Evolutionary conservation across 2,113 vertebrate species (phyloP).

Genomic region (Odocoileus virginianus): DNA sequence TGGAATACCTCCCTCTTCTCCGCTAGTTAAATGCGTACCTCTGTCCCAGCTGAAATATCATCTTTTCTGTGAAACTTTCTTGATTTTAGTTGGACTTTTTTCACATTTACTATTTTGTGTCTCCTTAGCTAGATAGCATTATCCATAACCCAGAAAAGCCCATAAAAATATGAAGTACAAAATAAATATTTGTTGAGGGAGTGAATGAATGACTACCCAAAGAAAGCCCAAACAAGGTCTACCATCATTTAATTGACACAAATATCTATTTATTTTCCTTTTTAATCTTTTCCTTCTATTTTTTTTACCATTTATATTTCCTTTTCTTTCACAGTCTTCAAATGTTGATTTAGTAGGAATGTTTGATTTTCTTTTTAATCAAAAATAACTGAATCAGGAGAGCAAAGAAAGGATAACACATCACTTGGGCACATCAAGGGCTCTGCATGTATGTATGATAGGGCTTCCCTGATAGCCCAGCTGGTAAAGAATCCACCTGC

Average conservation of each 20-base stretch:
- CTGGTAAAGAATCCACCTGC: background rate
- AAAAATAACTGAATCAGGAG: constrained; percentile 8
- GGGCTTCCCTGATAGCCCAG: background rate
- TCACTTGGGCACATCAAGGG: background rate
- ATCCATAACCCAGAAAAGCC: background rate
- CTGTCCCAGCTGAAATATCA: background rate
- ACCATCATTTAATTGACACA: background rate
- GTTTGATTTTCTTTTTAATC: background rate
- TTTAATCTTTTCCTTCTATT: background rate
- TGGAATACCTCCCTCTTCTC: background rate
- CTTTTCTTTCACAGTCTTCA: background rate
- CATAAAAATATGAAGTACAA: background rate
- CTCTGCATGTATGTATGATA: background rate
- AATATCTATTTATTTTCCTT: background rate
- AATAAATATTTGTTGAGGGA: background rate
- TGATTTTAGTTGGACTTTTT: background rate
- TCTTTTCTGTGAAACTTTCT: background rate
- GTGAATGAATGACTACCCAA: background rate
- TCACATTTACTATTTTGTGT: background rate
- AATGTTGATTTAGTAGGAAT: background rate
- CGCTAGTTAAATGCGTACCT: background rate
- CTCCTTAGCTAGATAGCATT: background rate
- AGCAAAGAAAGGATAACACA: background rate
- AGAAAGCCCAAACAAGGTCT: background rate
- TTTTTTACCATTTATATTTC: background rate